Percentiles rank a stretch among this genome's conserved stretches.
Evolutionary conservation across 2,113 vertebrate genomes (phyloP).

Genomic region (Nothoprocta perdicaria): DNA sequence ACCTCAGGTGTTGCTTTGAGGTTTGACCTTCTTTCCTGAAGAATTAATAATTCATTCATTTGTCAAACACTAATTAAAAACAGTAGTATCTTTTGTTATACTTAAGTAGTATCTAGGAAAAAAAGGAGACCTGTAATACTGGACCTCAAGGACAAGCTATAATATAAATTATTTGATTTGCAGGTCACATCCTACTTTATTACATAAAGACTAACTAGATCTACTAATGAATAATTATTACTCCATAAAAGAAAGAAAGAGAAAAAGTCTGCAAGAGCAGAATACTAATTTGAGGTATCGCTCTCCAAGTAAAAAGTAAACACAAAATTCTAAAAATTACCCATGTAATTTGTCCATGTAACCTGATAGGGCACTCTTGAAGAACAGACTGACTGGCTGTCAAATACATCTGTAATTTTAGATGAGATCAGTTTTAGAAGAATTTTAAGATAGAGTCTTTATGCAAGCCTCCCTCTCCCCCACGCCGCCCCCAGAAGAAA

Average conservation of each 20-base stretch:
- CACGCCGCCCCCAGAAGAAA: not conserved
- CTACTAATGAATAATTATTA: conserved; percentile 85
- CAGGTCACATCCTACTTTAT: conserved; percentile 82
- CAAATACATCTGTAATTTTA: conserved; percentile 65
- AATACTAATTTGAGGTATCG: conserved; percentile 74
- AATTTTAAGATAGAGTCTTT: conserved; percentile 36
- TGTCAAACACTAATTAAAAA: conserved; percentile 70
- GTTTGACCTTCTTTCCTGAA: conserved; percentile 53
- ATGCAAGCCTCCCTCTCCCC: conserved; percentile 5
- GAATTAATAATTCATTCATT: conserved; percentile 66
- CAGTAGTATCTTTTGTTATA: conserved; percentile 51
- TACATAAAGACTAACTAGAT: conserved; percentile 78
- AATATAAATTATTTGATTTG: conserved; percentile 79
- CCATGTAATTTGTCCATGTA: conserved; percentile 68
- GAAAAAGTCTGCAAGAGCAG: conserved; percentile 36
- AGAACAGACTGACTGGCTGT: conserved; percentile 52
- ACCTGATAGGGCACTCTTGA: conserved; percentile 52
- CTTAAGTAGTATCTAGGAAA: not conserved
- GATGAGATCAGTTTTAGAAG: conserved; percentile 57
- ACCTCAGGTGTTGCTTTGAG: conserved; percentile 28
- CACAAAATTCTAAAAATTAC: conserved; percentile 68
- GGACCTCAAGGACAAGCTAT: conserved; percentile 71
- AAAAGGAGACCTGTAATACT: not conserved
- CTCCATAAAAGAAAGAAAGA: conserved; percentile 77
- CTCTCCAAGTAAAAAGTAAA: conserved; percentile 68